Base-by-base conservation (phyloP, 2,113 vertebrate genomes). In the Cairina moschata region DNA sequence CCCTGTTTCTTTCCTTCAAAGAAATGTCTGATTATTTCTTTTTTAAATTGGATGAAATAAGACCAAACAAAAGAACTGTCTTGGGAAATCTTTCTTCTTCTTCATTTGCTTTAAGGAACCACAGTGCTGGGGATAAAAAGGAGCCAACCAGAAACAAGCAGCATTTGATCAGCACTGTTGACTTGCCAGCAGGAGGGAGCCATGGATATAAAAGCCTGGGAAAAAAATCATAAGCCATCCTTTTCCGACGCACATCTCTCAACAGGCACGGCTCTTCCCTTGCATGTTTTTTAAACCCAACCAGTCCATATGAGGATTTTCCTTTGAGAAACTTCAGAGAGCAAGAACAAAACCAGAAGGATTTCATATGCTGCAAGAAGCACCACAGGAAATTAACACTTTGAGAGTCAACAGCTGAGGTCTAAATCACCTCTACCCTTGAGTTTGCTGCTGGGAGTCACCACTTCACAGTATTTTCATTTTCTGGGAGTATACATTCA, bases 111-210 rank as follows among this genome's bases (percentile, higher is more conserved):
- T 93, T 92, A 96, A 82, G 68, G 73, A 95, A 34, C 8, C 73
- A 67, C 23, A 60, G 73, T 88, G 83, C 65, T 29, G 16, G 52
- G 88, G 92, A 93, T 90, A 66, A 95, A 95, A 94, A 96, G 68
- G 90, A 93, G 85, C 83, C 83, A 91, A 91, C 25, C 90, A 92
- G 93, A 90, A 94, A 90, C 95, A 91, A 95, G 93, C 83, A 91
- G 88, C 83, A 90, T 93, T 96, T 96, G 95, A 97, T 97, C 95
- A 95, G 83, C 52, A 14, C 63, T 83, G 83, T 48, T 96, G 94
- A 96, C 95, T 93, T 78, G 54, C 65, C 96, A 97, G 92, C 83
- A 90, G 93, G 90, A 93, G 90, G 92, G 88, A 94, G 91, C 60
- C 68, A 83, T 17, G 65, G 92, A 93, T 95, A 71, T 60, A 83